A percentile compares a stretch with the other conserved stretches of the same genome.
Evolutionary conservation across 2,888 invertebrate genomes (phyloP).

Genomic region (Nephrocerus scutellatus): DNA sequence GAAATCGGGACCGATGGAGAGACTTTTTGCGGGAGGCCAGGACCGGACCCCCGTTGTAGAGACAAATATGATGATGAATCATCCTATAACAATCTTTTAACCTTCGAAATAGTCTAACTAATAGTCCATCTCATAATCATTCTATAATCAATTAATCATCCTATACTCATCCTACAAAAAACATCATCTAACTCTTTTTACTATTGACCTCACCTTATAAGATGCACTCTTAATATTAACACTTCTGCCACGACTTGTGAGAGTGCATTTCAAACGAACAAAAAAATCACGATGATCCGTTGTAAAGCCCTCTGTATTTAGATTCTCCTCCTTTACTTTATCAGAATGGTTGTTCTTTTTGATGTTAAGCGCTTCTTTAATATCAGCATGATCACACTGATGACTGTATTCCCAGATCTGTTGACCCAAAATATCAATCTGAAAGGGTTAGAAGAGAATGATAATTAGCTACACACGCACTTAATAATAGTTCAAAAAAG

Average conservation of each 20-base stretch:
- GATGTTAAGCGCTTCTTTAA: conserved; percentile 57
- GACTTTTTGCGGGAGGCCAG: no score
- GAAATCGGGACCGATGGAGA: no score
- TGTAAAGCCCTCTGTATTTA: conserved; percentile 31
- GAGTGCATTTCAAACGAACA: conserved; percentile 79
- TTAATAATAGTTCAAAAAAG: conserved; percentile 6
- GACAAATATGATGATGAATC: no score
- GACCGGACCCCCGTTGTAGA: no score
- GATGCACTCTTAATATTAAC: conserved; percentile 93
- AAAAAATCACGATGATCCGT: conserved; percentile 46
- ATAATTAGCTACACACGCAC: not conserved
- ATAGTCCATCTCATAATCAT: no score
- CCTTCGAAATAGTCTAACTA: no score
- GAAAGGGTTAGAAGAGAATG: conserved; percentile 34
- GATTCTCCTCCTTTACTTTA: conserved; percentile 39
- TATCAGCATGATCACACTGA: conserved; percentile 91
- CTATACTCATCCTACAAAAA: no score
- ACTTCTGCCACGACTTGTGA: conserved; percentile 90
- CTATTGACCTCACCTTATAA: conserved; percentile 85
- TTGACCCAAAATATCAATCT: conserved; percentile 96
- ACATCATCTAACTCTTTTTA: no score
- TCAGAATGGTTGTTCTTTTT: conserved; percentile 38
- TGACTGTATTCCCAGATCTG: conserved; percentile 91
- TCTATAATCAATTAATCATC: no score
- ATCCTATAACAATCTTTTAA: no score